These are phyloP conservation scores for Calephelis perditalis DNA, from an alignment of 2,888 invertebrate genomes.

Conservation along the genomic window DNA sequence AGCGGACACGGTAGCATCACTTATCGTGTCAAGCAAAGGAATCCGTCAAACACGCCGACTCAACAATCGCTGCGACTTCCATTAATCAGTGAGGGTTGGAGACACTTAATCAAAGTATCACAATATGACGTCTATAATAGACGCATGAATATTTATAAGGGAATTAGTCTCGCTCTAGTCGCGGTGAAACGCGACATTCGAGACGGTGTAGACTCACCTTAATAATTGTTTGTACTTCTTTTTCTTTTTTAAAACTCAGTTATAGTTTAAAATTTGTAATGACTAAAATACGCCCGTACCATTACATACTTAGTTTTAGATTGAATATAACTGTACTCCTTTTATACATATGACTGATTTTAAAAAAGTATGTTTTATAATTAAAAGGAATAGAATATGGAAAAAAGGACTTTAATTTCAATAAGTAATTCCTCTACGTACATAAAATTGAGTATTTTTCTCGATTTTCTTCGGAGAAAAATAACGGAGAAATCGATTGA, in stretches of 20 bases:
- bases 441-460: too few species aligned
- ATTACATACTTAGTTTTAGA: too few species aligned
- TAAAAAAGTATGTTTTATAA: too few species aligned
- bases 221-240: slow-evolving; percentile 39
- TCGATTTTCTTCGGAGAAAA: too few species aligned
- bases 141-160: slow-evolving; percentile 70
- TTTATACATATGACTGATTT: too few species aligned
- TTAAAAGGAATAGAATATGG: too few species aligned
- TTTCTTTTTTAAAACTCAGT: slow-evolving; percentile 21
- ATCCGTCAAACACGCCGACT: slow-evolving; percentile 35
- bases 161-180: slow-evolving; percentile 53
- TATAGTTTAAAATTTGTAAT: too few species aligned
- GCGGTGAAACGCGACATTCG: slow-evolving; percentile 39
- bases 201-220: slow-evolving; percentile 50
- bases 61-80: slow-evolving; percentile 39
- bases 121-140: slow-evolving; percentile 61
- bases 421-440: too few species aligned
- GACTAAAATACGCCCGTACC: too few species aligned
- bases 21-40: slow-evolving; percentile 29
- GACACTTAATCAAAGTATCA: slow-evolving; percentile 75
- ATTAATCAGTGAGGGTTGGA: slow-evolving; percentile 60
- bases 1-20: slow-evolving; percentile 33
- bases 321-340: too few species aligned
- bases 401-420: too few species aligned
- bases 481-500: too few species aligned